Percentiles rank a stretch among this genome's conserved stretches.
phyloP scores from a whole-genome alignment of 2,888 invertebrate species.

The Laspeyria flexula region DNA sequence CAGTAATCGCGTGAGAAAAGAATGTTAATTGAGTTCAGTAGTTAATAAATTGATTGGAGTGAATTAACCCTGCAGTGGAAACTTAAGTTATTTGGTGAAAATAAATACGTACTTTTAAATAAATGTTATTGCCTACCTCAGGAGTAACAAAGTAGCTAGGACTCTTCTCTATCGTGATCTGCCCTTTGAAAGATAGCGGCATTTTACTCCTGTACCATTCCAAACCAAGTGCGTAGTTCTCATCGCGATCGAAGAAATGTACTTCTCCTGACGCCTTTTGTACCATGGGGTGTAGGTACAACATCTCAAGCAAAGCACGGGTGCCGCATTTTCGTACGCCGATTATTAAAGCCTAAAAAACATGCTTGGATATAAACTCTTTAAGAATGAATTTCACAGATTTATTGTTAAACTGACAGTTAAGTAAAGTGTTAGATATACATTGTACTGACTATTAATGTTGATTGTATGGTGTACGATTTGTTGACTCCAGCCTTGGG shows the following conservation, averaged over 20 bases:
- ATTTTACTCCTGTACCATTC: slow-evolving; percentile 98
- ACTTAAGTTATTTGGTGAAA: too few relatives aligned
- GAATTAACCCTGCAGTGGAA: slow-evolving; percentile 1
- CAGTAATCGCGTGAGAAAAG: slow-evolving; percentile 11
- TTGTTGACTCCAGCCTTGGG: too few relatives aligned
- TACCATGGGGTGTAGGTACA: slow-evolving; percentile 96
- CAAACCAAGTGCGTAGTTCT: slow-evolving; percentile 95
- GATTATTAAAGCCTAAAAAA: slow-evolving; percentile 92
- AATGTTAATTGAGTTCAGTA: slow-evolving; percentile 9
- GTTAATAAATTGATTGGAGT: slow-evolving; percentile 5
- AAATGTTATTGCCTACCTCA: slow-evolving; percentile 88
- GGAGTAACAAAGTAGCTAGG: slow-evolving; percentile 99
- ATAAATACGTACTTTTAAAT: not conserved
- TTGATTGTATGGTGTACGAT: too few relatives aligned
- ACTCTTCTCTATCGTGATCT: slow-evolving; percentile 98
- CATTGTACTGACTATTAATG: too few relatives aligned
- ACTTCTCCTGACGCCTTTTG: slow-evolving; percentile 97
- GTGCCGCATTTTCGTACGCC: slow-evolving; percentile 99
- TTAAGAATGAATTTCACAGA: too few relatives aligned
- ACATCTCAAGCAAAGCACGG: slow-evolving; percentile 97
- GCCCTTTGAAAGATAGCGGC: slow-evolving; percentile 96
- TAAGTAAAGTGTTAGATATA: too few relatives aligned
- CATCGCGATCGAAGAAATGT: slow-evolving; percentile 98
- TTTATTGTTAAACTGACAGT: too few relatives aligned
- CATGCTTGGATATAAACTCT: too few relatives aligned